Base-by-base conservation (phyloP, 2,797 vertebrate genomes). In the Myiotriccus ornatus region DNA sequence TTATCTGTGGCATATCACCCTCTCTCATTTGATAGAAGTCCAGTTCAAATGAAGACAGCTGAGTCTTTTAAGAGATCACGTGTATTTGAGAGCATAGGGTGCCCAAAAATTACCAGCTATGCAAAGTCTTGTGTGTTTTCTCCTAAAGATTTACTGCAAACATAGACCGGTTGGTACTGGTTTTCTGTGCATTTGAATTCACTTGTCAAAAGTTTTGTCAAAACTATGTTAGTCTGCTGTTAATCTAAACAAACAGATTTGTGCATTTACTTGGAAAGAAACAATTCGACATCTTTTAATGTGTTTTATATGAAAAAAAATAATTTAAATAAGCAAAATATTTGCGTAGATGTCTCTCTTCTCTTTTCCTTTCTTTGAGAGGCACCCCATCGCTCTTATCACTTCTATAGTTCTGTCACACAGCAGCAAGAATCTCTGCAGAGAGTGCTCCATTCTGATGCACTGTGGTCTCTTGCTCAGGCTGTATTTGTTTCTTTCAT, bases 191-290 rank as follows among this genome's bases (percentile, higher is more conserved):
- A 8, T 91, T 53, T 44, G 9, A 84, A 41, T 23, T 17, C 19
- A 47, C 21, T 60, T 69, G 37, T 0, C 10, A 50, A 32, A 71
- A 55, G 19, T 76, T 91, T 86, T 84, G 37, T 55, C 52, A 79
- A 69, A 90, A 49, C 16, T 19, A 3, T 23, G 5, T 53, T 35
- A 64, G 17, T 69, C 44, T 91, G 77, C 64, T 5, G 2, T 52
- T 78, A 69, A 78, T 55, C 49, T 87, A 80, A 87, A 90, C 41
- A 80, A 81, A 62, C 27, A 86, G 59, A 71, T 81, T 52, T 47
- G 22, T 63, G 14, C 75, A 27, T 69, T 73, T 57, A 30, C 41
- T 82, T 56, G 41, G 52, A 88, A 87, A 13, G 18, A 70, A 78
- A n/a, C 5, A 37, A 49, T 19, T 8, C 73, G 43, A 13, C 44